phyloP scores from a whole-genome alignment of 2,888 invertebrate genomes.

The Schizaphis graminum region DNA sequence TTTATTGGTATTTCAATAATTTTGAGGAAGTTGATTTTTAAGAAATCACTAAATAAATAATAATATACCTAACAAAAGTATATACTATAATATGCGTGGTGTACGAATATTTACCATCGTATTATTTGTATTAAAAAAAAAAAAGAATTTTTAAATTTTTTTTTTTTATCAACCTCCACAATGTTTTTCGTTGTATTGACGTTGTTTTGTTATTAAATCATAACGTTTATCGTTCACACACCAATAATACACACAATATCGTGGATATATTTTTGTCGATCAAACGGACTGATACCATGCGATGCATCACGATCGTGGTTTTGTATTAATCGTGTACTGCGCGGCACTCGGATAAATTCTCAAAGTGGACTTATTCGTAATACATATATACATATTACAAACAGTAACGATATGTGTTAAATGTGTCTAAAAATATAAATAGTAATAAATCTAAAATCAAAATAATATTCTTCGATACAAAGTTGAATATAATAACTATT shows the following conservation, averaged over 20 bases:
- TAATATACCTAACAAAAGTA: background rate
- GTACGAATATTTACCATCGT: background rate
- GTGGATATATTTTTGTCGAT: background rate
- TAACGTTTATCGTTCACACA: background rate
- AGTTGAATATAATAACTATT: background rate
- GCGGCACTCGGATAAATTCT: background rate
- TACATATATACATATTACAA: background rate
- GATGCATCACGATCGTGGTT: background rate
- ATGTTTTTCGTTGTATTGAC: background rate
- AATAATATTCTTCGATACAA: background rate
- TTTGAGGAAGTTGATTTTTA: background rate
- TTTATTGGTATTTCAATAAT: background rate
- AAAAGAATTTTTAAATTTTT: too few species aligned
- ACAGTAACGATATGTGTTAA: background rate
- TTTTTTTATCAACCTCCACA: background rate
- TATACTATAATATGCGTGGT: background rate
- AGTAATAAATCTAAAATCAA: background rate
- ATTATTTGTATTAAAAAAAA: background rate
- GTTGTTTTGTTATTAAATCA: background rate
- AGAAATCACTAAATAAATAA: background rate
- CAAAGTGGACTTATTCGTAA: background rate
- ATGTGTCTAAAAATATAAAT: background rate
- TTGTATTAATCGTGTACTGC: background rate
- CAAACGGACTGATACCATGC: background rate
- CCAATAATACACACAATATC: background rate